Conservation (phyloP, 2,797 vertebrate species). For the Coilia nasus region DNA sequence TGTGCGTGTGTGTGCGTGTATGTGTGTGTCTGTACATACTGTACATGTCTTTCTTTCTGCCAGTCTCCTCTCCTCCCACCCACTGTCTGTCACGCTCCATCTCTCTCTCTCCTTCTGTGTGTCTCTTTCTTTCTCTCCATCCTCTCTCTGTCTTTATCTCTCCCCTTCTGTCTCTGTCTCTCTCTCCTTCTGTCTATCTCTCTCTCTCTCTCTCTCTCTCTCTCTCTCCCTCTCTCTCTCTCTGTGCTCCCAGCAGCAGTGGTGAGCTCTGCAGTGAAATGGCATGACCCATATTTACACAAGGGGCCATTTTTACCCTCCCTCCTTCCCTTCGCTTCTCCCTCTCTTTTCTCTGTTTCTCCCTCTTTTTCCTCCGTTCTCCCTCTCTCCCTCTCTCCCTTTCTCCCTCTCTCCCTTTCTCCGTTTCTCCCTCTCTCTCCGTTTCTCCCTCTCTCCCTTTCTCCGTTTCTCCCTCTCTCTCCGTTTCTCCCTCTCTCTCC, state of each 20-base stretch:
- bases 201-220: background rate
- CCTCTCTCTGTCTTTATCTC: too few species aligned
- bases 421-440: too few species aligned
- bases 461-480: too few species aligned
- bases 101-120: background rate
- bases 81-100: background rate
- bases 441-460: conserved; percentile 64
- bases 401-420: conserved; percentile 64
- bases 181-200: background rate
- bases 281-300: conserved; percentile 16
- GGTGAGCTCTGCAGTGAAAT: conserved; percentile 7
- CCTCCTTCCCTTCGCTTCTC: too few species aligned
- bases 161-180: too few species aligned
- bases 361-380: too few species aligned
- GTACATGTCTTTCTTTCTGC: too few species aligned
- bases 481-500: too few species aligned
- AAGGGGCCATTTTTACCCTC: background rate
- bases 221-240: background rate
- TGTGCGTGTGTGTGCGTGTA: too few species aligned
- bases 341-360: too few species aligned
- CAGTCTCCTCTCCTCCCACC: background rate
- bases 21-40: too few species aligned
- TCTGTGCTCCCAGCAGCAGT: background rate
- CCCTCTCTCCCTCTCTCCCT: conserved; percentile 57
- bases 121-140: background rate